A percentile compares a stretch with the other conserved stretches of the same genome.
phyloP scores from a whole-genome alignment of 2,113 vertebrate species.

The Petroica traversi region DNA sequence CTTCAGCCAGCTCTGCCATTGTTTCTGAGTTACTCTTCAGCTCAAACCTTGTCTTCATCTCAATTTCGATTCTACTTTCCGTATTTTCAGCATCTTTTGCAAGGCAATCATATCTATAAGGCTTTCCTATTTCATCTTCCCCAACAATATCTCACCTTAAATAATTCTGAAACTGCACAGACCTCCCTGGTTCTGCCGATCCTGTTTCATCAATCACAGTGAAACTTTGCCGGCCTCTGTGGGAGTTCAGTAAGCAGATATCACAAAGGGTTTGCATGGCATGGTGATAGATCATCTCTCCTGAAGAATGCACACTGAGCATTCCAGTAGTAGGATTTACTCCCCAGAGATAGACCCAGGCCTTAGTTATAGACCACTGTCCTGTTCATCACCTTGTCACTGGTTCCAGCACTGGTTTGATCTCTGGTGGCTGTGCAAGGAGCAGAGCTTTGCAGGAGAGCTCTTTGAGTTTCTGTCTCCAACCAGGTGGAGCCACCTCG shows the following conservation, averaged over 20 bases:
- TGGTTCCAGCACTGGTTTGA: neutral
- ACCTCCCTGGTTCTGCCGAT: neutral
- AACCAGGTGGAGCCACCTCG: neutral
- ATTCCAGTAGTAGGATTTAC: neutral
- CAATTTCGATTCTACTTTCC: no score
- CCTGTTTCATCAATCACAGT: neutral
- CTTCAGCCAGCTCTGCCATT: no score
- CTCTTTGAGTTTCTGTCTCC: neutral
- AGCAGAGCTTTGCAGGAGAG: neutral
- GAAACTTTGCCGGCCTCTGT: neutral
- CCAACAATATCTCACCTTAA: neutral
- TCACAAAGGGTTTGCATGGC: neutral
- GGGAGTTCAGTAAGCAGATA: neutral
- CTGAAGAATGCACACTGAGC: neutral
- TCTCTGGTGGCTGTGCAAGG: neutral
- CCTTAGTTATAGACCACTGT: neutral
- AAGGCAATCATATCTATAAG: no score
- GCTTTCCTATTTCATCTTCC: no score
- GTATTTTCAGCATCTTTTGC: no score
- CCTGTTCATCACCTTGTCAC: constrained; percentile 1
- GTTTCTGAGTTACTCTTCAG: no score
- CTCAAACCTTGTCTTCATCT: no score
- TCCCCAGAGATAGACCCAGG: neutral
- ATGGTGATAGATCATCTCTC: neutral
- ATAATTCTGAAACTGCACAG: neutral